A percentile compares a stretch with the other conserved stretches of the same genome.
Evolutionary conservation across 2,888 invertebrate species (phyloP).

Genomic region (Epinotia demarniana): DNA sequence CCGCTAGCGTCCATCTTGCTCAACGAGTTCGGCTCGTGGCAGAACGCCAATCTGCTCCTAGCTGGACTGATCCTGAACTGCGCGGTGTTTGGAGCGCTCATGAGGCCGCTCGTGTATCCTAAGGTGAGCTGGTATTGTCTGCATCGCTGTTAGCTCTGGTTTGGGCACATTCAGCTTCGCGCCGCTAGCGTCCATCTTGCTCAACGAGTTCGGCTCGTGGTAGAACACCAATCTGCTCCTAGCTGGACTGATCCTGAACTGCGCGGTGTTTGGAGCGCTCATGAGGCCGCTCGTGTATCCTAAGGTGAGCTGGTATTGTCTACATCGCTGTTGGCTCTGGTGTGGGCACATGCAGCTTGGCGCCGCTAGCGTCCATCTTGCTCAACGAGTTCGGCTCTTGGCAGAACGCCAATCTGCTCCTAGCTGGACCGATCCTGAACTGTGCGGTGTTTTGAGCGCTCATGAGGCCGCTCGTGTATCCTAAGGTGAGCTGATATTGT

Average conservation of each 20-base stretch:
- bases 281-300: conserved; percentile 92
- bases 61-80: conserved; percentile 97
- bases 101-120: conserved; percentile 92
- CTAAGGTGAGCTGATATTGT: conserved; percentile 78
- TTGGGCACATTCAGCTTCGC: conserved; percentile 97
- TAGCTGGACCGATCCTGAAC: conserved; percentile 96
- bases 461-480: conserved; percentile 91
- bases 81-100: conserved; percentile 93
- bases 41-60: conserved; percentile 94
- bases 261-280: conserved; percentile 91
- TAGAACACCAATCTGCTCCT: conserved; percentile 93
- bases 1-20: conserved; percentile 93
- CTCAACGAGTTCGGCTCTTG: conserved; percentile 79
- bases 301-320: conserved; percentile 73
- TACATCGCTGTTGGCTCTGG: conserved; percentile 88
- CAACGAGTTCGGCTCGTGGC: conserved; percentile 92
- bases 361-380: conserved; percentile 93
- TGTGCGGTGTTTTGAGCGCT: conserved; percentile 92
- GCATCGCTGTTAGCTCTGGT: conserved; percentile 88
- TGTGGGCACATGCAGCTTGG: conserved; percentile 96
- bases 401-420: conserved; percentile 91
- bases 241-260: conserved; percentile 96
- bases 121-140: conserved; percentile 75
- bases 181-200: conserved; percentile 92
- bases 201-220: conserved; percentile 77